phyloP scores from a whole-genome alignment of 2,797 vertebrate genomes.

The Vipera latastei region DNA sequence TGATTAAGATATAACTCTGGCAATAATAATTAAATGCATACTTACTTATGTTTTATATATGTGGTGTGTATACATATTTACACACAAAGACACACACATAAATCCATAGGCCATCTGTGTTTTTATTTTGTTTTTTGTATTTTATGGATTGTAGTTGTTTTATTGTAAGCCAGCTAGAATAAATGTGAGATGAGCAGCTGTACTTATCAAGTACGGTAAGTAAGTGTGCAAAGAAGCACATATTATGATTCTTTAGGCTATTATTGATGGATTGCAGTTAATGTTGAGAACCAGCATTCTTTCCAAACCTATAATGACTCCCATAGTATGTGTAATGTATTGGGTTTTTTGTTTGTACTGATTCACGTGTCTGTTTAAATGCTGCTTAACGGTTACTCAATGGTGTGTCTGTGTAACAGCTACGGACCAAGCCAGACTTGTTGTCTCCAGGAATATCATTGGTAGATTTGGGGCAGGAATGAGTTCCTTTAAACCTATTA shows the following conservation, averaged over 20 bases:
- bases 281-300: background rate
- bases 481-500: no score
- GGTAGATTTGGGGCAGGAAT: no score
- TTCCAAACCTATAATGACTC: background rate
- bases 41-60: background rate
- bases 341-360: no score
- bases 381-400: no score
- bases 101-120: background rate
- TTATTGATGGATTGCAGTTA: background rate
- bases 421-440: no score
- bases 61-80: background rate
- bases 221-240: background rate
- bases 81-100: background rate
- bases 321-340: no score
- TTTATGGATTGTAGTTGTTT: background rate
- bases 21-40: background rate
- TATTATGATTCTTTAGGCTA: background rate
- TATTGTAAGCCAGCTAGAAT: background rate
- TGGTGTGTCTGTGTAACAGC: no score
- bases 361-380: no score
- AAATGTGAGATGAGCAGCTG: background rate
- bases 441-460: no score
- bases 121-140: background rate
- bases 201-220: background rate
- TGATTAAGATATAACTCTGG: background rate